Evolutionary conservation across 2,797 vertebrate genomes (phyloP).

Genomic region (Enteromius thamalakanensis): DNA sequence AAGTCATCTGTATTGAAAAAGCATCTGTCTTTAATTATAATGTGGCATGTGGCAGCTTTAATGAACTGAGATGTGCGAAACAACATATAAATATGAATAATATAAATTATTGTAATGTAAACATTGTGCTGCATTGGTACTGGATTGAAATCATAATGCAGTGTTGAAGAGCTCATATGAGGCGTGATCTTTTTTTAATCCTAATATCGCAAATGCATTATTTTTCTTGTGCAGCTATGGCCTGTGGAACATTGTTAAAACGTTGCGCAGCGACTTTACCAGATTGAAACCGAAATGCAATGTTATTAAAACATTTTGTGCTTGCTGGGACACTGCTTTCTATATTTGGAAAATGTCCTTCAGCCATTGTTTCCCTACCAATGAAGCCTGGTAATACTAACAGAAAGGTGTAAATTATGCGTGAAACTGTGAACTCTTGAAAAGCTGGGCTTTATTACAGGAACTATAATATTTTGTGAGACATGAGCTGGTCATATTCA

Average conservation of each 20-base stretch:
- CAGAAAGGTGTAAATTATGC: conserved; percentile 34
- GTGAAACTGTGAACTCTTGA: conserved; percentile 34
- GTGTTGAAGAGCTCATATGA: not conserved
- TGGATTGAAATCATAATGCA: not conserved
- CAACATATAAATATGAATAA: too few species aligned
- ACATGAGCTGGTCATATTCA: conserved; percentile 26
- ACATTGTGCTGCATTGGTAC: not conserved
- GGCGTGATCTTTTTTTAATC: not conserved
- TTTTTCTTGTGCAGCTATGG: not conserved
- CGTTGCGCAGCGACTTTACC: not conserved
- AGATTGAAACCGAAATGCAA: not conserved
- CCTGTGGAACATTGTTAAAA: not conserved
- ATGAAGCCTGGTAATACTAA: conserved; percentile 10
- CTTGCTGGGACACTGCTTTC: conserved; percentile 8
- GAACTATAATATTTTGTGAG: conserved; percentile 28
- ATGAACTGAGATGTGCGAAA: not conserved
- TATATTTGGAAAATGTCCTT: conserved; percentile 7
- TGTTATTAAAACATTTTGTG: conserved; percentile 2
- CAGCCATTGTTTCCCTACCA: conserved; percentile 18
- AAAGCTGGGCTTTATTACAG: conserved; percentile 31
- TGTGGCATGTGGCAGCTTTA: too few species aligned
- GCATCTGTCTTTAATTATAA: not conserved
- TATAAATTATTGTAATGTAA: not conserved
- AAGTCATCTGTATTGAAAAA: not conserved
- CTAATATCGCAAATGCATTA: not conserved